Evolutionary conservation across 2,797 vertebrate genomes (phyloP).

Genomic region (Mionectes olivaceus): DNA sequence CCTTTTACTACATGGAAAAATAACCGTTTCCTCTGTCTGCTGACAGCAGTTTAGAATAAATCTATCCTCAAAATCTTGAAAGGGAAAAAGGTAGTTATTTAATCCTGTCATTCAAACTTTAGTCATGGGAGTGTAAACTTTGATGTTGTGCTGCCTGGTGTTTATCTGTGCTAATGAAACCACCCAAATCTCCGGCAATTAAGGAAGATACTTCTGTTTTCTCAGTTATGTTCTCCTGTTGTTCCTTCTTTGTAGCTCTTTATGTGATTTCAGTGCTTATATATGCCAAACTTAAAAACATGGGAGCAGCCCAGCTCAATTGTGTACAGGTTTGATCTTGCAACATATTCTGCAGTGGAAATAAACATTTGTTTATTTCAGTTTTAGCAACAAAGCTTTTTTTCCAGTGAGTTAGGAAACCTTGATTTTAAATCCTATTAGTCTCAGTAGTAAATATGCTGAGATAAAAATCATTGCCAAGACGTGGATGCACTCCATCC

Average conservation of each 20-base stretch:
- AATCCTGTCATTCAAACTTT: slow-evolving; percentile 6
- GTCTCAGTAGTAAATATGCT: not conserved
- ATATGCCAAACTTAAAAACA: not conserved
- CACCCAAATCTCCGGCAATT: not conserved
- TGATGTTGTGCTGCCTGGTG: not conserved
- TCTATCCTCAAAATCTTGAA: not conserved
- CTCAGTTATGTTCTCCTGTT: not conserved
- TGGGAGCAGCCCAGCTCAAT: not conserved
- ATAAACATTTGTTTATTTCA: not conserved
- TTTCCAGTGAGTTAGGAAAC: not conserved
- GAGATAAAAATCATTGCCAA: not conserved
- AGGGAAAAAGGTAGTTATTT: not conserved
- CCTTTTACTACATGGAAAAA: not conserved
- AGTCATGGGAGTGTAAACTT: not conserved
- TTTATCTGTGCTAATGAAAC: not conserved
- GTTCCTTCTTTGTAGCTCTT: not conserved
- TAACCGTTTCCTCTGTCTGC: not conserved
- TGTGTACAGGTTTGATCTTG: not conserved
- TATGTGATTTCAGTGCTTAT: not conserved
- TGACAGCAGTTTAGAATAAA: not conserved
- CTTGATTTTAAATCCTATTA: not conserved
- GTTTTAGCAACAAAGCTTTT: not conserved
- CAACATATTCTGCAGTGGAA: not conserved
- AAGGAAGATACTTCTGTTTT: not conserved
- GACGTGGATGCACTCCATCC: not conserved